Evolutionary conservation across 2,797 vertebrate genomes (phyloP), one percentile per base, ranked within the genome.

Genomic region (Halcyon chelicuti): DNA sequence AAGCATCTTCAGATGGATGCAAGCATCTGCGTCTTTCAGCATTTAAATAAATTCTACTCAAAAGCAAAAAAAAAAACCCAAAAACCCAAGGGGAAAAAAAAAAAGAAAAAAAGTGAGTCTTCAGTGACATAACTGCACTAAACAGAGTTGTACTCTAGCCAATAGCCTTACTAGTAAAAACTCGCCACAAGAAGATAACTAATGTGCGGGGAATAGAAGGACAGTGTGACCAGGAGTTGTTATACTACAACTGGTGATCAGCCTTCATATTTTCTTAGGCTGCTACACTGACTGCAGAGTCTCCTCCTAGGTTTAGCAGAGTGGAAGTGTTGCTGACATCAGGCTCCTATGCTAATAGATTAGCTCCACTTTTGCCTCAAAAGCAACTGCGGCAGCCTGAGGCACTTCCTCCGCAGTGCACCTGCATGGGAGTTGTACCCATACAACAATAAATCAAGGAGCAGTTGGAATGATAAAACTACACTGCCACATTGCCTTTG

Each of bases 321-420:
- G 86, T 33, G 57, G 72, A 93, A 72, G 28, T 55, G 40, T 89
- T 78, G 58, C 57, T 81, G 51, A 68, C 23, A 81, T 58, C n/a
- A 87, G 39, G 57, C 7, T 74, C 4, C 0, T 49, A 51, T 8
- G n/a, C 46, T 80, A 40, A 63, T 1, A 5, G 17, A 73, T 52
- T 35, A 47, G 28, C 51, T 92, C 68, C 57, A 55, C 35, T 86
- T 87, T 9, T 42, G 37, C 77, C 62, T 71, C 0, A 0, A 62
- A 79, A 89, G 40, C 0, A 4, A 75, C 70, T 73, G 42, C 51
- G 92, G 80, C 78, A 88, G 66, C 46, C 5, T 12, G 67, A 84
- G 70, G 74, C 42, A n/a, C 37, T 72, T 92, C 73, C 77, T 68
- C 58, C 8, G 1, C 4, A 26, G 26, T 42, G 73, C 91, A 95